phyloP scores from a whole-genome alignment of 2,797 vertebrate species.

The Graptemys geographica region DNA sequence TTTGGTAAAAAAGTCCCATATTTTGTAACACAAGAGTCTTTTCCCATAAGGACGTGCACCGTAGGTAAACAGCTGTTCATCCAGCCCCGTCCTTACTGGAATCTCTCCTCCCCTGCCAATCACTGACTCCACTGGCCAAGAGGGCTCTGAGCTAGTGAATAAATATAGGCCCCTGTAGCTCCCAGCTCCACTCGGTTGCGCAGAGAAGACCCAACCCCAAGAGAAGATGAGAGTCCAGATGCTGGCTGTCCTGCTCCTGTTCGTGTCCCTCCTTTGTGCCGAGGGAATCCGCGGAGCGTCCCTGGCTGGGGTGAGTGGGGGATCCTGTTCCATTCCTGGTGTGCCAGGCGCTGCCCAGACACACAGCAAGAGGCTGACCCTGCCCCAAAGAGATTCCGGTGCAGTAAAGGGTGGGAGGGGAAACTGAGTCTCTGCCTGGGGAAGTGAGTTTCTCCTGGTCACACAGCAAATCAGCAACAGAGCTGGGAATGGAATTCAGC shows the following conservation, averaged over 20 bases:
- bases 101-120: background rate
- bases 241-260: background rate
- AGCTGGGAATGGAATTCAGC: background rate
- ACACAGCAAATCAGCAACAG: background rate
- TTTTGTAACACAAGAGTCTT: background rate
- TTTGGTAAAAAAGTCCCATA: background rate
- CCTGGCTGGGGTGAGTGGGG: background rate
- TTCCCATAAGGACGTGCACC: background rate
- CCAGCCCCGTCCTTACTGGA: background rate
- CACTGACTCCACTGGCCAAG: background rate
- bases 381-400: no score
- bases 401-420: no score
- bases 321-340: background rate
- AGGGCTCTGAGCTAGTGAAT: background rate
- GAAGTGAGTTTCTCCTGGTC: background rate
- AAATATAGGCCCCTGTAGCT: background rate
- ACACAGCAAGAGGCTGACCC: background rate
- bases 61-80: background rate
- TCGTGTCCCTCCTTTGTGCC: background rate
- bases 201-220: background rate
- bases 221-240: background rate
- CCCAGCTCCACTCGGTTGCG: background rate
- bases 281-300: background rate
- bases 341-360: background rate
- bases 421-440: no score